Evolutionary conservation across 2,797 vertebrate species (phyloP).

Genomic region (Decapterus maruadsi): DNA sequence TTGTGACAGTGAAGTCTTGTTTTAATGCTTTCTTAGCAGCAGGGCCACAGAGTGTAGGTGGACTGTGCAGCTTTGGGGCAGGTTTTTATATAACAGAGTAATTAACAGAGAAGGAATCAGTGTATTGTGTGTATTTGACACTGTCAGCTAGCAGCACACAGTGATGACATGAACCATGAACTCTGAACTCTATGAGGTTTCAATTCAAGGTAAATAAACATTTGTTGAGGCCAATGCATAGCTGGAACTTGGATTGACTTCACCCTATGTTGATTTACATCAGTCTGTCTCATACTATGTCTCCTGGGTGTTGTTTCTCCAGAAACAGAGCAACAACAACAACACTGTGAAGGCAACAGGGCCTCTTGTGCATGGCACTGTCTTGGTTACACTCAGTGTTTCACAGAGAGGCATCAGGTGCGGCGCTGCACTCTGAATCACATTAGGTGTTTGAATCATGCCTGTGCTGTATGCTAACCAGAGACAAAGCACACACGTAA

Average conservation of each 20-base stretch:
- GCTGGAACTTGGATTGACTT: conserved; percentile 5
- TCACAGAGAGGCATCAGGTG: conserved; percentile 67
- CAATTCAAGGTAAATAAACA: background rate
- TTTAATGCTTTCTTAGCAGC: background rate
- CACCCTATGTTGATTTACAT: background rate
- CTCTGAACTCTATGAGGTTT: background rate
- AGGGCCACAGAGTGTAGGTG: conserved; percentile 29
- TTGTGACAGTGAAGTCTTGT: conserved; percentile 28
- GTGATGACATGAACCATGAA: background rate
- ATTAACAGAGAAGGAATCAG: conserved; percentile 67
- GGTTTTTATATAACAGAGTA: conserved; percentile 48
- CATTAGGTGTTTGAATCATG: conserved; percentile 60
- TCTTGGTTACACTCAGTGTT: conserved; percentile 25
- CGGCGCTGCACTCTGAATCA: conserved; percentile 42
- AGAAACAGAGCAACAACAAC: conserved; percentile 15
- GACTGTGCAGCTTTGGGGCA: conserved; percentile 31
- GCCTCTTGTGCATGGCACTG: conserved; percentile 29
- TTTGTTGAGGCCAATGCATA: background rate
- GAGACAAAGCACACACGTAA: conserved; percentile 58
- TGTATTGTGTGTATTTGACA: conserved; percentile 28
- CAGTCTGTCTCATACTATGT: conserved; percentile 21
- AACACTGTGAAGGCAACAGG: background rate
- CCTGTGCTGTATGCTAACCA: conserved; percentile 24
- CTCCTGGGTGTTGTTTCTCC: conserved; percentile 4
- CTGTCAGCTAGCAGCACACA: background rate